Evolutionary conservation across 2,888 invertebrate species (phyloP), one percentile per base, ranked within the genome.

Genomic region (Drosophila mimetica): DNA sequence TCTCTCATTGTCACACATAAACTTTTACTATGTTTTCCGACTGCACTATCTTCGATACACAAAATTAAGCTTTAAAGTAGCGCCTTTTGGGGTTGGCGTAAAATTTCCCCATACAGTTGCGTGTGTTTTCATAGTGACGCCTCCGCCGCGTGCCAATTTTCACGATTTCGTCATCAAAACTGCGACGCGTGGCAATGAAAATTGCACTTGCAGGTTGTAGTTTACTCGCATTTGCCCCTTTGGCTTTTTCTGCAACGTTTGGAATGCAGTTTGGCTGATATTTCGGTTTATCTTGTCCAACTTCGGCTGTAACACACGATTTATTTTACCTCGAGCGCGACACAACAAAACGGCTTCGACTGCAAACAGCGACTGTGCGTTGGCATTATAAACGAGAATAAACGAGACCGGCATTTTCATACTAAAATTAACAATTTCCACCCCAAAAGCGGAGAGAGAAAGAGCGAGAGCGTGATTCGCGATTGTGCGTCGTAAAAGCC

Each of bases 341-440:
- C 60, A 71, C 57, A 51, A 72, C 83, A 32, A 51, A 42, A 51
- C 60, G 53, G 53, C 34, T 66, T 60, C 41, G 79, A 48, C 47
- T 41, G 50, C 69, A 71, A 66, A 55, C 48, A 71, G 54, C 66
- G 48, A 79, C 82, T 79, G 79, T 61, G 51, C 75, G 51, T 73
- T 66, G 73, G 63, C 76, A 75, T 73, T 25, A 25, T 7, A 25
- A 25, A 25, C 25, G 25, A 25, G 25, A 6, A 25, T 7, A 25
- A 25, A 25, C 66, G 82, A 75, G 77, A 80, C 79, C 86, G 79
- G 79, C 83, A 64, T 80, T 86, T 86, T 61, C 69, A 42, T 55
- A 28, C 39, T 66, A 54, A 47, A 65, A 34, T 51, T 44, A 36
- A 57, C 52, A 30, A 46, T 52, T 42, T 58, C 46, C 51, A 60